Percentiles rank a stretch among this genome's conserved stretches.
Evolutionary conservation across 1,140 invertebrate genomes (phyloP).

Genomic region (Atta colombica): DNA sequence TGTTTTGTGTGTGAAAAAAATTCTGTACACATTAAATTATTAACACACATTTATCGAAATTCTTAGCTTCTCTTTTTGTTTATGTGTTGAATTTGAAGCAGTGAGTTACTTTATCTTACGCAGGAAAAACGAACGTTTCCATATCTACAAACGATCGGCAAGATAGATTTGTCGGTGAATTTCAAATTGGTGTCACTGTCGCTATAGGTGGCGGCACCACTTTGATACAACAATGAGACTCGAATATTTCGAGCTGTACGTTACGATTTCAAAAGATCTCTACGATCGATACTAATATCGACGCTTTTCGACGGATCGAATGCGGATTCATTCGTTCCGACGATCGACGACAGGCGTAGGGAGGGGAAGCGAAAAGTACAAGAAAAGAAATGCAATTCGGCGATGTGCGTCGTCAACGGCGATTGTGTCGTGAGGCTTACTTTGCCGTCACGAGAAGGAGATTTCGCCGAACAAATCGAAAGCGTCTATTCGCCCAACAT

Average conservation of each 20-base stretch:
- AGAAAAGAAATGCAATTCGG: constrained; percentile 15
- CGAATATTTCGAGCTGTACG: constrained; percentile 20
- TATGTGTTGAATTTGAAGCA: not conserved
- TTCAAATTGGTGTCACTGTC: not conserved
- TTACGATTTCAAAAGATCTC: constrained; percentile 42
- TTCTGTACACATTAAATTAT: too few relatives aligned
- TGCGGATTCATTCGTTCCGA: not conserved
- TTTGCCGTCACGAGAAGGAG: not conserved
- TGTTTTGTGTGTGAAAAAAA: too few relatives aligned
- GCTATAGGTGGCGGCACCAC: constrained; percentile 32
- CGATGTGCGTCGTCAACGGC: not conserved
- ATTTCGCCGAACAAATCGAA: constrained; percentile 10
- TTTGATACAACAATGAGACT: not conserved
- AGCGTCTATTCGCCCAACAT: not conserved
- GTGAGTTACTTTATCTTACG: not conserved
- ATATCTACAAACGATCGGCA: constrained; percentile 25
- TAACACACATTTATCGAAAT: too few relatives aligned
- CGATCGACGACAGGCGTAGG: not conserved
- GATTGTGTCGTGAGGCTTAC: not conserved
- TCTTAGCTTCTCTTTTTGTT: too few relatives aligned
- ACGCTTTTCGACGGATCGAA: constrained; percentile 2
- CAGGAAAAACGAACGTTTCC: not conserved
- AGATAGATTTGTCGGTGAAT: not conserved
- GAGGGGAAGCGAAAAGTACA: not conserved
- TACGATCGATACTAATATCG: constrained; percentile 48